These are phyloP conservation scores for Epinephelus cyanopodus DNA, from an alignment of 2,113 vertebrate genomes.

Conservation along the genomic window DNA sequence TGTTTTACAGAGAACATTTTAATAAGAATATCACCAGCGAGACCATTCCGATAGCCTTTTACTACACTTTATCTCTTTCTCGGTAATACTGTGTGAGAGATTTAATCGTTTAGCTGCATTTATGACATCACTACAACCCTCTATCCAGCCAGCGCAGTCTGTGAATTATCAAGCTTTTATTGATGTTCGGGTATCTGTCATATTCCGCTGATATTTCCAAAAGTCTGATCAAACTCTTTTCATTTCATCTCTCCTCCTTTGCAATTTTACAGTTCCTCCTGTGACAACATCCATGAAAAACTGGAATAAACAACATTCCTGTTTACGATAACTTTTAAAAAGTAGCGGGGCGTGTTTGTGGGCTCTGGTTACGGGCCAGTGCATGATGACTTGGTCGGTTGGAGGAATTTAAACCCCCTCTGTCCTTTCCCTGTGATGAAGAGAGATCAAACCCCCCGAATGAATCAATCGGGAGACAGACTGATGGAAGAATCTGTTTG, in stretches of 20 bases:
- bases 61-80: too few species aligned
- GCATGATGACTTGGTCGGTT: conserved; percentile 36
- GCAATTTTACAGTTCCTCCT: neutral
- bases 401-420: conserved; percentile 53
- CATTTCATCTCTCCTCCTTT: neutral
- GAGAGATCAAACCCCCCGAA: conserved; percentile 40
- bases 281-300: neutral
- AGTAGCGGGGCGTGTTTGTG: neutral
- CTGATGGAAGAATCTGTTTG: conserved; percentile 24
- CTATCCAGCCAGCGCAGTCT: neutral
- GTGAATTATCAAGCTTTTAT: neutral
- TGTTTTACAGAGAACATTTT: neutral
- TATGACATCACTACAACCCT: neutral
- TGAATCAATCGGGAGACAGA: conserved; percentile 55
- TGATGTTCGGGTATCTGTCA: neutral
- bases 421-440: conserved; percentile 10
- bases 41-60: too few species aligned
- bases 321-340: neutral
- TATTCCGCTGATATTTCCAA: neutral
- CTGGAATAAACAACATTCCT: neutral
- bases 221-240: too few species aligned
- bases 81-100: neutral
- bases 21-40: neutral
- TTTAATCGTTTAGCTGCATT: neutral
- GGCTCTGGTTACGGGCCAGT: conserved; percentile 9